Conservation (phyloP, 2,113 vertebrate species). For the Gymnocephalus cernua region DNA sequence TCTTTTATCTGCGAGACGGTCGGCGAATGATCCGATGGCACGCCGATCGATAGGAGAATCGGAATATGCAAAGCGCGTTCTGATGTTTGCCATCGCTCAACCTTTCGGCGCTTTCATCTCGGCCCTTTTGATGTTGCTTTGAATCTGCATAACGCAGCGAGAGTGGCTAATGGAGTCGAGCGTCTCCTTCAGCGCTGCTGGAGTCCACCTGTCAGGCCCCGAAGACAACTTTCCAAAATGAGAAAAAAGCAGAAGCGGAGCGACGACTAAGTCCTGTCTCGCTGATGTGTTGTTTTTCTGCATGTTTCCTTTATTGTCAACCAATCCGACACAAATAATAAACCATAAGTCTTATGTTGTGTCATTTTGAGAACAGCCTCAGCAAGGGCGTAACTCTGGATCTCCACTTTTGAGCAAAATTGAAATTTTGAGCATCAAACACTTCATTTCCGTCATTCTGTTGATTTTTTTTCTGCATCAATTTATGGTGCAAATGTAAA, state of each 20-base stretch:
- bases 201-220: slow-evolving; percentile 65
- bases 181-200: slow-evolving; percentile 57
- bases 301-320: too few relatives aligned
- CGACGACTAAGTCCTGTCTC: not conserved
- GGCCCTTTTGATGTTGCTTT: slow-evolving; percentile 80
- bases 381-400: too few relatives aligned
- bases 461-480: too few relatives aligned
- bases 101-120: slow-evolving; percentile 81
- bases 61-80: slow-evolving; percentile 79
- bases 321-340: too few relatives aligned
- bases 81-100: slow-evolving; percentile 79
- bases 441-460: too few relatives aligned
- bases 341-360: too few relatives aligned
- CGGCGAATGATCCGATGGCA: slow-evolving; percentile 67
- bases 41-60: slow-evolving; percentile 79
- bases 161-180: slow-evolving; percentile 65
- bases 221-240: not conserved
- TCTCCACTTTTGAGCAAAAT: too few relatives aligned
- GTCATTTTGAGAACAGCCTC: too few relatives aligned
- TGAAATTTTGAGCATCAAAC: too few relatives aligned
- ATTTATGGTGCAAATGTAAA: too few relatives aligned
- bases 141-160: slow-evolving; percentile 68
- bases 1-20: slow-evolving; percentile 74
- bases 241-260: slow-evolving; percentile 6
- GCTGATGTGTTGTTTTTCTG: too few relatives aligned